phyloP scores from a whole-genome alignment of 1,140 invertebrate species.

The Sitophilus oryzae region DNA sequence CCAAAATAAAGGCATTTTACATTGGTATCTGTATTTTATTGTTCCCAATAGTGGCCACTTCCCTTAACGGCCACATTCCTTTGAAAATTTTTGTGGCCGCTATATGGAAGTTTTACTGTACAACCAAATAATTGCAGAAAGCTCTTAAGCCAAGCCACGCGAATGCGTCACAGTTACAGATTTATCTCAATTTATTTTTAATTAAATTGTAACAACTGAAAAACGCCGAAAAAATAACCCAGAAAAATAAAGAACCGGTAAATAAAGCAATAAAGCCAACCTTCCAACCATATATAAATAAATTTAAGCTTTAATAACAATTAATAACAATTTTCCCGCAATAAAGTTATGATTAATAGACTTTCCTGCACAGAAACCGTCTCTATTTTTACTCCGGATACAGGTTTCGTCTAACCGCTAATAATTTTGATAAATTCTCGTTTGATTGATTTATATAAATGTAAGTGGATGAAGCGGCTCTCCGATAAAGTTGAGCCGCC shows the following conservation, averaged over 20 bases:
- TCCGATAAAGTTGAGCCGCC: constrained; percentile 22
- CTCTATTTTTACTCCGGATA: constrained; percentile 13
- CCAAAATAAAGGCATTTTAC: no score
- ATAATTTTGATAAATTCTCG: constrained; percentile 30
- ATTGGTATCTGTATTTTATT: no score
- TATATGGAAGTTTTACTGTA: no score
- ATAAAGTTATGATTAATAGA: constrained; percentile 14
- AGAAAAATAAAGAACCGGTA: not conserved
- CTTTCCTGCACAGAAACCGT: not conserved
- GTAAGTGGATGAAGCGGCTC: constrained; percentile 22
- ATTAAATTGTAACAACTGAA: no score
- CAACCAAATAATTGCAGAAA: no score
- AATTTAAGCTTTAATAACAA: constrained; percentile 4
- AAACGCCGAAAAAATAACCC: no score
- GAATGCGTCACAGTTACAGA: no score
- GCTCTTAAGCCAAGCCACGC: no score
- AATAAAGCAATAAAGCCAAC: not conserved
- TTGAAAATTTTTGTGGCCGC: no score
- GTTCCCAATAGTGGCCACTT: no score
- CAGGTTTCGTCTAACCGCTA: constrained; percentile 9
- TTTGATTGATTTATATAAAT: constrained; percentile 33
- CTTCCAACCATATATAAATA: not conserved
- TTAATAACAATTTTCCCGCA: constrained; percentile 13
- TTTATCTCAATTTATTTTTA: no score
- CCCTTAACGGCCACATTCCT: no score